phyloP scores from a whole-genome alignment of 1,140 invertebrate species.

The Lepidurus arcticus region DNA sequence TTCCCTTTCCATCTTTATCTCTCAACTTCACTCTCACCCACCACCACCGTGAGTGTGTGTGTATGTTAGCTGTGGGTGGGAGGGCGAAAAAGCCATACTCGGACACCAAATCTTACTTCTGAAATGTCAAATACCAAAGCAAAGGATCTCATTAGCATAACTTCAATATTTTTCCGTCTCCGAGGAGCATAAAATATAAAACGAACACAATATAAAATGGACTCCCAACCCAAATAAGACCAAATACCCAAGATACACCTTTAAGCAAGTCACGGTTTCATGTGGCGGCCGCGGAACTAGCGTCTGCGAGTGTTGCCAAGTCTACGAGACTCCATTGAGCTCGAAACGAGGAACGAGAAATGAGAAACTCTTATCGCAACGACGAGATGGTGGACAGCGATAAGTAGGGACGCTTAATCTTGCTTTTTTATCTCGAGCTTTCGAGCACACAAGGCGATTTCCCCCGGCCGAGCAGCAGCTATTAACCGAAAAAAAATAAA shows the following conservation, averaged over 20 bases:
- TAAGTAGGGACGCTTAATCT: background rate
- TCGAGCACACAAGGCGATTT: background rate
- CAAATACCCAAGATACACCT: no score
- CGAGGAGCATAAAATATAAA: no score
- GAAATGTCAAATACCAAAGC: no score
- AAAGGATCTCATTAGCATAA: no score
- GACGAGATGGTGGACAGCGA: slow-evolving; percentile 17
- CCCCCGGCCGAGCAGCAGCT: background rate
- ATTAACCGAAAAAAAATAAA: background rate
- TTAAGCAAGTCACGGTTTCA: no score
- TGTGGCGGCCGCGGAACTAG: no score
- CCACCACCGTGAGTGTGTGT: background rate
- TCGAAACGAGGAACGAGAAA: background rate
- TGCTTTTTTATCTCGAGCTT: slow-evolving; percentile 2
- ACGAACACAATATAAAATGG: no score
- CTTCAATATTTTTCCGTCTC: no score
- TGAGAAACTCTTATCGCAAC: background rate
- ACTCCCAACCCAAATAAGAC: no score
- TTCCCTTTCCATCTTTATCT: slow-evolving; percentile 14
- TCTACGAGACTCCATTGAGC: background rate
- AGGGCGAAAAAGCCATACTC: background rate
- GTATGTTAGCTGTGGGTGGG: background rate
- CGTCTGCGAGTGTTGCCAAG: no score
- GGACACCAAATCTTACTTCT: background rate
- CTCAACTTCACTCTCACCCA: slow-evolving; percentile 9